Evolutionary conservation across 2,797 vertebrate genomes (phyloP), one percentile per base, ranked within the genome.

Genomic region (Pelochelys cantorii): DNA sequence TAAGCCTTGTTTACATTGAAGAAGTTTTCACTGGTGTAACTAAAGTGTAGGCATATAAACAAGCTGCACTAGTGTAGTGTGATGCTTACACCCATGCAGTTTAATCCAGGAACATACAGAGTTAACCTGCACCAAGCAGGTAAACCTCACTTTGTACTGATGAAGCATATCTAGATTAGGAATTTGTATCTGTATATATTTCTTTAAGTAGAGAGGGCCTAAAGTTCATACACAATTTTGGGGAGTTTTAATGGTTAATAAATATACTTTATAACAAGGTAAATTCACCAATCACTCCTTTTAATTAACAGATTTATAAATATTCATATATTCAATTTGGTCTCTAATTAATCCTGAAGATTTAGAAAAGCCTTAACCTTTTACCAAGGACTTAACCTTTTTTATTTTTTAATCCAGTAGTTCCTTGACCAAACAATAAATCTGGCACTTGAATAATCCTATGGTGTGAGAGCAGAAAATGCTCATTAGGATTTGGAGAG

Each of bases 301-400:
- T 95, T 96, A 96, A 97, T 96, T 97, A 97, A 95, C 83, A 87
- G 54, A 57, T 87, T 54, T 34, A 95, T 97, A 94, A 96, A 97
- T 97, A 97, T 96, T 97, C 94, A 97, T 88, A 89, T 90, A 88
- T 37, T 89, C 93, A 96, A 79, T 92, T 79, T 74, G 86, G 79
- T 87, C 88, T 95, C 53, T 94, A 96, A 97, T 93, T 97, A 92
- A 86, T 95, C 80, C n/a, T 77, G 85, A 62, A 94, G 75, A 94
- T 14, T 90, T 85, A 52, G 12, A 90, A 81, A 90, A 89, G 57
- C 42, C 77, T 34, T 27, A 93, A 81, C 42, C 80, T 93, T 81
- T 65, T 85, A 52, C 53, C 71, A 25, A 84, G 93, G 83, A 60
- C 11, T 11, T 81, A 93, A 53, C 55, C 84, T 82, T 87, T 94